These are phyloP conservation scores for Zoanthus sansibaricus DNA, from an alignment of 92 coral and sea anemone genomes.

Conservation along the genomic window DNA sequence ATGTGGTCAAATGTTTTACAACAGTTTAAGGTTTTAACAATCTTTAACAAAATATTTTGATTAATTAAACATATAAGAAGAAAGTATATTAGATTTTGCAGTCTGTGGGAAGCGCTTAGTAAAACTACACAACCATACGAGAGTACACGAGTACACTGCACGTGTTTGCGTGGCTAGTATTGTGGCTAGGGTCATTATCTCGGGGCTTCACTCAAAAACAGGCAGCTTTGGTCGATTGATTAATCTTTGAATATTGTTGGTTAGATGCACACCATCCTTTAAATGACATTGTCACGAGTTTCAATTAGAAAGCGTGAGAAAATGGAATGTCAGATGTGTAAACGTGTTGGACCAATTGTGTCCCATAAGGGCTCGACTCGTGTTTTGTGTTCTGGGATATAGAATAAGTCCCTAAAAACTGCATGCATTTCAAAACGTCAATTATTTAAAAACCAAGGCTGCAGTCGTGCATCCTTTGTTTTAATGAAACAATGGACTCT, in stretches of 20 bases:
- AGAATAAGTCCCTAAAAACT: constrained; percentile 55
- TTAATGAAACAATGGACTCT: constrained; percentile 82
- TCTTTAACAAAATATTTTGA: neutral
- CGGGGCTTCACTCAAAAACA: constrained; percentile 82
- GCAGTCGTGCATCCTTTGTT: constrained; percentile 96
- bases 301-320: constrained; percentile 69
- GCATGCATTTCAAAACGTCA: constrained; percentile 78
- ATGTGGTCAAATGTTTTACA: neutral
- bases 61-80: neutral
- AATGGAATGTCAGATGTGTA: constrained; percentile 76
- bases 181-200: constrained; percentile 67
- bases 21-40: neutral
- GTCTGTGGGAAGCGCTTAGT: neutral
- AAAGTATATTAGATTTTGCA: neutral
- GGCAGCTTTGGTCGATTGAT: constrained; percentile 76
- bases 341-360: constrained; percentile 74
- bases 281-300: constrained; percentile 78
- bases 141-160: constrained; percentile 38
- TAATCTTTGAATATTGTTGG: constrained; percentile 88
- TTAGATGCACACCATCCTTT: constrained; percentile 66
- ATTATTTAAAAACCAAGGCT: constrained; percentile 82
- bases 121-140: too few relatives aligned
- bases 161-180: constrained; percentile 72
- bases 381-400: constrained; percentile 73
- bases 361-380: constrained; percentile 58